Evolutionary conservation across 2,888 invertebrate species (phyloP).

Genomic region (Coenonympha glycerion): DNA sequence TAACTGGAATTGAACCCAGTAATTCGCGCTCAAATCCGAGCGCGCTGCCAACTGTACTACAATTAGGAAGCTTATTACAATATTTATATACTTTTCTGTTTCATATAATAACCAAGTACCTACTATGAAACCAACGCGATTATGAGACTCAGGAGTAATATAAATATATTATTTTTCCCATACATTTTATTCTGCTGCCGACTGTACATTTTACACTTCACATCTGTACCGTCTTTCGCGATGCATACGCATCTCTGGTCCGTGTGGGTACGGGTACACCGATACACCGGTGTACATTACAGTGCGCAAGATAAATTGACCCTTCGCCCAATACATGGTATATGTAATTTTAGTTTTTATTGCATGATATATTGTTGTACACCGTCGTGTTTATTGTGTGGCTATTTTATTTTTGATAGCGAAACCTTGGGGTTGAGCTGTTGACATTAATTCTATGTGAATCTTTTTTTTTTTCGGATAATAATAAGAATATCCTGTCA

Average conservation of each 20-base stretch:
- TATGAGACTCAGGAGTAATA: no score
- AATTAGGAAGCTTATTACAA: no score
- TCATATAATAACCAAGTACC: no score
- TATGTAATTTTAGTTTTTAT: slow-evolving; percentile 22
- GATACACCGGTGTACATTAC: slow-evolving; percentile 28
- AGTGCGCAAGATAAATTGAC: slow-evolving; percentile 29
- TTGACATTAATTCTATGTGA: background rate
- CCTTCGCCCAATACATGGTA: slow-evolving; percentile 22
- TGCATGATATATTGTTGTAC: slow-evolving; percentile 16
- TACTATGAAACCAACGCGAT: no score
- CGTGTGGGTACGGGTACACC: slow-evolving; percentile 26
- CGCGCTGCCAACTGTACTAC: no score
- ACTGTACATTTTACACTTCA: slow-evolving; percentile 24
- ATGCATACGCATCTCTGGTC: slow-evolving; percentile 16
- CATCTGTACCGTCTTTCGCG: slow-evolving; percentile 11
- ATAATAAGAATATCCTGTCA: background rate
- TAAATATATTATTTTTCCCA: no score
- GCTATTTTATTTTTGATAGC: background rate
- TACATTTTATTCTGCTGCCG: slow-evolving; percentile 3
- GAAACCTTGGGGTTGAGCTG: background rate
- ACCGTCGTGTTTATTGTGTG: background rate
- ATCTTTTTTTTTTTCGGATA: background rate
- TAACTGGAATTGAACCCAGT: no score
- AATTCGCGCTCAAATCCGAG: no score
- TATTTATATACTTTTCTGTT: no score